Conservation (phyloP, 2,888 invertebrate genomes). For the Eulithis testata region DNA sequence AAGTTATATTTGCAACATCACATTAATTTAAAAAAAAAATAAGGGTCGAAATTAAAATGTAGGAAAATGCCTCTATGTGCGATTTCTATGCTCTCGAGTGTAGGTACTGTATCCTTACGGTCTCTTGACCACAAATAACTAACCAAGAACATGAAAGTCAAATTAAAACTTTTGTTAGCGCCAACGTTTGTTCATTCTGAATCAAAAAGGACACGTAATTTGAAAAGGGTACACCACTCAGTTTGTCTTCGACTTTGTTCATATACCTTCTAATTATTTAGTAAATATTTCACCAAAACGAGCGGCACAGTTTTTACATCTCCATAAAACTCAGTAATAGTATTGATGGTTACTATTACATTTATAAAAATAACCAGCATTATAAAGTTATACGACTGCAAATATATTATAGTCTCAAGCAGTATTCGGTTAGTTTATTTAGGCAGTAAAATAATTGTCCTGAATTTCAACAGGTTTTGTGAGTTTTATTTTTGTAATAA, state of each 20-base stretch:
- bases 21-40: too few species aligned
- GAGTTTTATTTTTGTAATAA: conserved; percentile 36
- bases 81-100: too few species aligned
- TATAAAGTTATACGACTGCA: not conserved
- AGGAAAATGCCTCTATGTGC: too few species aligned
- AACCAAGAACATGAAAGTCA: conserved; percentile 33
- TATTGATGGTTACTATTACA: not conserved
- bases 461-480: conserved; percentile 33
- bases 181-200: not conserved
- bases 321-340: not conserved
- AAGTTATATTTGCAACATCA: too few species aligned
- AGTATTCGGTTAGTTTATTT: conserved; percentile 14
- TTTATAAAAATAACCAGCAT: conserved; percentile 1
- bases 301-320: not conserved
- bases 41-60: too few species aligned
- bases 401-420: not conserved
- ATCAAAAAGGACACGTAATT: too few species aligned
- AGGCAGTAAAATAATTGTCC: conserved; percentile 26
- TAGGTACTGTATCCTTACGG: conserved; percentile 38
- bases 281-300: not conserved
- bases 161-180: conserved; percentile 29
- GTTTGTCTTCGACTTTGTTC: too few species aligned
- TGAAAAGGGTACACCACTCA: not conserved
- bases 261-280: too few species aligned
- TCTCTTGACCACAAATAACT: conserved; percentile 29